Conservation (phyloP, 2,797 vertebrate genomes). For the Heterohyrax brucei region DNA sequence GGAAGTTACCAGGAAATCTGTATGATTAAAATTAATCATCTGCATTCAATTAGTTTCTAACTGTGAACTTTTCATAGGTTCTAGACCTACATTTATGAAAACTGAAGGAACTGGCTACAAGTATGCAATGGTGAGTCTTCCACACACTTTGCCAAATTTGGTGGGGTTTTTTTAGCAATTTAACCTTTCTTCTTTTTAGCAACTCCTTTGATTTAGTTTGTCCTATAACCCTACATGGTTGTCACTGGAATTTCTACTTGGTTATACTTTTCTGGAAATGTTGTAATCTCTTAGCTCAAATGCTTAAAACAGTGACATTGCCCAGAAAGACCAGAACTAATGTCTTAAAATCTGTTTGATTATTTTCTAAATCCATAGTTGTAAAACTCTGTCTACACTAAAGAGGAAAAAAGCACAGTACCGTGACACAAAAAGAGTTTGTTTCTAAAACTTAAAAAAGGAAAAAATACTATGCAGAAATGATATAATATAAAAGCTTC, state of each 20-base stretch:
- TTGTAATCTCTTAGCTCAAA: neutral
- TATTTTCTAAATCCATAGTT: neutral
- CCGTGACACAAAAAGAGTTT: conserved; percentile 17
- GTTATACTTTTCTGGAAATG: conserved; percentile 60
- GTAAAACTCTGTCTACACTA: neutral
- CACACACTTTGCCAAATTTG: neutral
- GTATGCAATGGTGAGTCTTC: neutral
- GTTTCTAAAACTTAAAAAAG: neutral
- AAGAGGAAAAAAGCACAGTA: neutral
- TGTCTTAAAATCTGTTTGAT: neutral
- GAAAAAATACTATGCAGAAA: neutral
- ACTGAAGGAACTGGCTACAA: neutral
- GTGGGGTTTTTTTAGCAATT: neutral
- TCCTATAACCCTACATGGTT: neutral
- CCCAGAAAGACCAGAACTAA: neutral
- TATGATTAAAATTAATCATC: neutral
- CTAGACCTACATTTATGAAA: neutral
- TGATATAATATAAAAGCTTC: conserved; percentile 43
- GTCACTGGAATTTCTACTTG: neutral
- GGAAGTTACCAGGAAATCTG: neutral
- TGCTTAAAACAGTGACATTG: neutral
- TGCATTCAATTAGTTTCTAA: conserved; percentile 8
- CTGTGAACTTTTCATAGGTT: neutral
- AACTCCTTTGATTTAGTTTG: neutral
- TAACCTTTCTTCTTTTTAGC: neutral